Evolutionary conservation across 1,140 invertebrate species (phyloP), one percentile per base, ranked within the genome.

Genomic region (Rhopalosiphum maidis): DNA sequence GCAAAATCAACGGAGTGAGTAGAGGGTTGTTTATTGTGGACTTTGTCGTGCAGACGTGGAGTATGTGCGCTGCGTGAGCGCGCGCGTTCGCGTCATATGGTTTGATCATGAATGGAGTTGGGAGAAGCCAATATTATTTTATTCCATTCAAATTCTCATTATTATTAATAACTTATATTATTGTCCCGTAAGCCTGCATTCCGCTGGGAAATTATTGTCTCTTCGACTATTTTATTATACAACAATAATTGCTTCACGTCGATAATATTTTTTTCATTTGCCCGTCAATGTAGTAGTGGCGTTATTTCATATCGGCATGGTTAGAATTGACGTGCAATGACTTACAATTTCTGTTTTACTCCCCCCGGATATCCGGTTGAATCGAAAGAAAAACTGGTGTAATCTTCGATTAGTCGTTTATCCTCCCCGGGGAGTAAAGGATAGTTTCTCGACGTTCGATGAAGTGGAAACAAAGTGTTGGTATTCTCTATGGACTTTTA

Each of bases 401-500:
- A 77, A 91, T 91, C 90, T 91, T 82, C 55, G 90, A 91, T 68
- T 91, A 68, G 55, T 68, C 60, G 54, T 91, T 77, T 55, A 23
- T n/a, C 54, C 41, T 41, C 41, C 90, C 90, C 25, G 6, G 86
- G 46, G 86, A n/a, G 15, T n/a, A 87, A 11, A 48, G 41, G 41
- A 46, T 55, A 91, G 37, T 91, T 46, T 55, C 55, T 82, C 21
- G 37, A 23, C 54, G 90, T 91, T 68, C 55, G 5, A 43, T n/a
- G 55, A 77, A 91, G 90, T 91, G 54, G 41, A 91, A 91, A 77
- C 55, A 43, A 91, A 91, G 90, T 91, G 55, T 91, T 77, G 23
- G 54, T 25, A 90, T 60, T 90, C 89, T 60, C 89, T n/a, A 54
- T 43, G 89, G 89, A 54, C 89, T 54, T 51, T 87, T 22, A 46